A percentile compares a stretch with the other conserved stretches of the same genome.
Conservation (phyloP, 2,888 invertebrate genomes). For the Saturnia japonica region DNA sequence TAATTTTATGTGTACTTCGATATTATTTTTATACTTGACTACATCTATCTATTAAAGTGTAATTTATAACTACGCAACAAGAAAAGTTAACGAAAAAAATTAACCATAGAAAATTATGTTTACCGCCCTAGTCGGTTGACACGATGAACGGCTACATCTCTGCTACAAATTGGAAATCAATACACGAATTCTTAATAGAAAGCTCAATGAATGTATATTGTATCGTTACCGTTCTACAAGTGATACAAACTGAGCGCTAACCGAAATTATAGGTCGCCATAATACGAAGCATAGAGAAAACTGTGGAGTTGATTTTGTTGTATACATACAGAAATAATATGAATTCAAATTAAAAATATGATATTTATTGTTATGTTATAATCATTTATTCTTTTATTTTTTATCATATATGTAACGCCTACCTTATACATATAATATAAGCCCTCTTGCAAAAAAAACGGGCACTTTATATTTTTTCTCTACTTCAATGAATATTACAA, state of each 20-base stretch:
- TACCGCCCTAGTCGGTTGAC: slow-evolving; percentile 74
- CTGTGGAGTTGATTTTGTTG: slow-evolving; percentile 38
- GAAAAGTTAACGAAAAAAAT: slow-evolving; percentile 37
- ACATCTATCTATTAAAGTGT: slow-evolving; percentile 46
- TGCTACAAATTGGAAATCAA: slow-evolving; percentile 45
- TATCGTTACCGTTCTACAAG: slow-evolving; percentile 63
- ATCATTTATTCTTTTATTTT: neutral
- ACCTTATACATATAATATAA: no score
- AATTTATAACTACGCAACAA: slow-evolving; percentile 35
- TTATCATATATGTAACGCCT: neutral
- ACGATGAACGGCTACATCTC: slow-evolving; percentile 75
- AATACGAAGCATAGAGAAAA: slow-evolving; percentile 51
- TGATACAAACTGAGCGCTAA: slow-evolving; percentile 68
- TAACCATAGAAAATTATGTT: slow-evolving; percentile 37
- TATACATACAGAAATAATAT: neutral
- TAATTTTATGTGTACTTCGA: slow-evolving; percentile 57
- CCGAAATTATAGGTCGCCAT: slow-evolving; percentile 73
- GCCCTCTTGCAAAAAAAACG: no score
- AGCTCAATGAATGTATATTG: slow-evolving; percentile 61
- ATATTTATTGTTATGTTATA: neutral
- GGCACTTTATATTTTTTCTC: no score
- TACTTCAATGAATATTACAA: no score
- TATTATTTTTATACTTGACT: slow-evolving; percentile 40
- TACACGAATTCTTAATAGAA: slow-evolving; percentile 50
- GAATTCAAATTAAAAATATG: neutral